These are phyloP conservation scores for Stenodema calcarata DNA, from an alignment of 2,888 invertebrate species.

Conservation along the genomic window DNA sequence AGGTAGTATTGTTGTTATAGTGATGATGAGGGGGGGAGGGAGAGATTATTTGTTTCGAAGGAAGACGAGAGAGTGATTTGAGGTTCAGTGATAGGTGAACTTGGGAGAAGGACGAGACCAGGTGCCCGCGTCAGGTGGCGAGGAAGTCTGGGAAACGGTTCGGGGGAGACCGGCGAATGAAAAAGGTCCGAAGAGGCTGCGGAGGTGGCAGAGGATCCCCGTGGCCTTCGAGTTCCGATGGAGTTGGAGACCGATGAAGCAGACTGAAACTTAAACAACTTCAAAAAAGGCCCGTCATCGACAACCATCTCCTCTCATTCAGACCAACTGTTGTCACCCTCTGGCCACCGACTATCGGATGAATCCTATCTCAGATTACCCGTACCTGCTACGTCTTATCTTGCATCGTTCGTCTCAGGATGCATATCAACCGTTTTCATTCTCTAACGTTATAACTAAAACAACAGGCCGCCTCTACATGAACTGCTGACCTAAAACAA, in stretches of 20 bases:
- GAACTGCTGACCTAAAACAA: not conserved
- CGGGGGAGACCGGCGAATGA: not conserved
- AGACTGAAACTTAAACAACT: not conserved
- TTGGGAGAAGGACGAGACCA: conserved; percentile 12
- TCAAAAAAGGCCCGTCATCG: not conserved
- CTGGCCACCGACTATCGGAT: not conserved
- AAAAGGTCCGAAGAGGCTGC: not conserved
- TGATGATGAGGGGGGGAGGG: too few species aligned
- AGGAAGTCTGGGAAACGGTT: conserved; percentile 46
- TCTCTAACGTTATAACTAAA: too few species aligned
- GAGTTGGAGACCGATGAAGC: not conserved
- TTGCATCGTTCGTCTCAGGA: not conserved
- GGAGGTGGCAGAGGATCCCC: not conserved
- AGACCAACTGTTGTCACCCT: not conserved
- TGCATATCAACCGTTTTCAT: not conserved
- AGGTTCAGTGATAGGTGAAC: conserved; percentile 45
- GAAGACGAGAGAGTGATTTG: conserved; percentile 29
- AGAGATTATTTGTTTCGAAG: not conserved
- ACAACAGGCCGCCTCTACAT: too few species aligned
- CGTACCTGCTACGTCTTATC: not conserved
- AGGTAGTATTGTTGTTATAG: too few species aligned
- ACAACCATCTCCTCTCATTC: not conserved
- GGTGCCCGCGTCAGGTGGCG: conserved; percentile 49
- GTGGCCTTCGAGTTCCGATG: not conserved
- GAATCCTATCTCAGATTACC: not conserved